These are phyloP conservation scores for Bolinopsis microptera DNA, from an alignment of 37 sponge, comb jelly and placozoan species.

Conservation along the genomic window DNA sequence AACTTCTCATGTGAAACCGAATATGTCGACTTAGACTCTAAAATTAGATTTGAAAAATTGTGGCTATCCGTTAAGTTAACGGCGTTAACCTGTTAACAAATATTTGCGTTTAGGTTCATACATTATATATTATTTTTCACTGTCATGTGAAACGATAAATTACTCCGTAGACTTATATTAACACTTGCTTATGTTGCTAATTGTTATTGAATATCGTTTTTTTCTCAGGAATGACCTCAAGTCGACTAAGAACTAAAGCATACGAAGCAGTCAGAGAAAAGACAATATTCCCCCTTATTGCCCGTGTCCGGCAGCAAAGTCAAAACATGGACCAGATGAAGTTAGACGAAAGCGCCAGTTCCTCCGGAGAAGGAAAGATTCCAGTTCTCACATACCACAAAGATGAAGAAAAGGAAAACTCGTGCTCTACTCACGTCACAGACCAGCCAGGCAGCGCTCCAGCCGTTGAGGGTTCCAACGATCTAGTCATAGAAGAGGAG, in stretches of 20 bases:
- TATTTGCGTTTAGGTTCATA: not conserved
- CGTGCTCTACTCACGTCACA: not conserved
- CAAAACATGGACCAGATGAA: not conserved
- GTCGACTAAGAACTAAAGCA: not conserved
- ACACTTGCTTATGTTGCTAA: too few species aligned
- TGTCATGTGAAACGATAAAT: too few species aligned
- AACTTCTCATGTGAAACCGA: not conserved
- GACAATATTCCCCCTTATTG: not conserved
- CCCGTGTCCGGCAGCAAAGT: not conserved
- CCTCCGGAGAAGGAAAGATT: not conserved
- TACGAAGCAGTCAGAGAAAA: slow-evolving; percentile 13
- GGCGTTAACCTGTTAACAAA: not conserved
- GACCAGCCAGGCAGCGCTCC: not conserved
- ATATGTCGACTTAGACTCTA: not conserved
- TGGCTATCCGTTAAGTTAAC: not conserved
- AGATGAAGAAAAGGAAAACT: not conserved
- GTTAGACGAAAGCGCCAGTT: not conserved
- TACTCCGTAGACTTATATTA: too few species aligned
- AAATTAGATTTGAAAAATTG: not conserved
- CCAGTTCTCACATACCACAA: not conserved
- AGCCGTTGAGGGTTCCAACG: not conserved
- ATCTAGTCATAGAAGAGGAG: slow-evolving; percentile 1
- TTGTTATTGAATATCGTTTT: too few species aligned
- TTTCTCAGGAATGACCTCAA: slow-evolving; percentile 18
- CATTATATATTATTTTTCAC: not conserved